phyloP scores from a whole-genome alignment of 2,888 invertebrate species.

The Reticulitermes lucifugus region DNA sequence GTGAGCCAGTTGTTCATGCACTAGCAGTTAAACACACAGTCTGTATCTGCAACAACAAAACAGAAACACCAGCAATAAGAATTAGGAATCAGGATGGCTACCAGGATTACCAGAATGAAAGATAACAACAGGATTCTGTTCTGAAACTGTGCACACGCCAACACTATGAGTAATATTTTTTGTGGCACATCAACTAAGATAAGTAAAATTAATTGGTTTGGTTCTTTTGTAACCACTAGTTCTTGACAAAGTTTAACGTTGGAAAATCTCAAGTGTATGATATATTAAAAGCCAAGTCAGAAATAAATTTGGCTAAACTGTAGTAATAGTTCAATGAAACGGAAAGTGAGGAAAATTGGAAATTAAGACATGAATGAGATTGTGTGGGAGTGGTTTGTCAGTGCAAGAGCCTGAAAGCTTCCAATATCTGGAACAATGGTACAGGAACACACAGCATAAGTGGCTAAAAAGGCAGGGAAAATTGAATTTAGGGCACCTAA shows the following conservation, averaged over 20 bases:
- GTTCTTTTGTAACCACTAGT: background rate
- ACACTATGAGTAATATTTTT: background rate
- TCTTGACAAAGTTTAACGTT: background rate
- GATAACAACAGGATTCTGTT: background rate
- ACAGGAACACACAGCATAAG: too few species aligned
- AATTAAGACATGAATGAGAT: too few species aligned
- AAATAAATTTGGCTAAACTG: too few species aligned
- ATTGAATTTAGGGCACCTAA: too few species aligned
- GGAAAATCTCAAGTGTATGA: too few species aligned
- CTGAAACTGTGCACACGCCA: background rate
- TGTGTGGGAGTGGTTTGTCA: too few species aligned
- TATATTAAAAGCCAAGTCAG: too few species aligned
- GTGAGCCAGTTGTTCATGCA: slow-evolving; percentile 11
- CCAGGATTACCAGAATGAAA: background rate
- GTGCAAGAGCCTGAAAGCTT: too few species aligned
- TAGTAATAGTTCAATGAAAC: too few species aligned
- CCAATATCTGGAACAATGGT: too few species aligned
- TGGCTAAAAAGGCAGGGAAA: too few species aligned
- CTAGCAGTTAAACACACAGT: slow-evolving; percentile 4
- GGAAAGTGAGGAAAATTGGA: too few species aligned
- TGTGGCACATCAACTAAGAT: background rate
- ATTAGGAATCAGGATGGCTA: background rate
- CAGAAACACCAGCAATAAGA: background rate
- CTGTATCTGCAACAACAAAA: slow-evolving; percentile 23
- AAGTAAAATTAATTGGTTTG: background rate